These are phyloP conservation scores for Salvelinus namaycush DNA, from an alignment of 2,113 vertebrate species.

Conservation along the genomic window DNA sequence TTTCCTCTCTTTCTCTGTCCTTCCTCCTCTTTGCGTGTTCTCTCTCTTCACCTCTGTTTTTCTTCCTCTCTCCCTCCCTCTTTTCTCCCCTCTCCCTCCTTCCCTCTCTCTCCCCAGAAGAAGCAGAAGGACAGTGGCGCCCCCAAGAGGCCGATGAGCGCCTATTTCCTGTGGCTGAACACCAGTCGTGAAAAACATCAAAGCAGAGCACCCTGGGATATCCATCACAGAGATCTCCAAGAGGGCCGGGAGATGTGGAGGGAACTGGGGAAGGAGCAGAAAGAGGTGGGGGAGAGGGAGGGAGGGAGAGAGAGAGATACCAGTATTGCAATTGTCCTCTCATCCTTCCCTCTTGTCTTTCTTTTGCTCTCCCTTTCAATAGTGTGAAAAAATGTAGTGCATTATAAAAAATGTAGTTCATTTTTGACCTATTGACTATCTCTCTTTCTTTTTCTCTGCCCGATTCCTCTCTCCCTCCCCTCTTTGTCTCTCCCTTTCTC, in stretches of 20 bases:
- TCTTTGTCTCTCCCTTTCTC: not conserved
- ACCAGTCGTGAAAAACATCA: conserved; percentile 89
- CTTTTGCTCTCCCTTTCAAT: not conserved
- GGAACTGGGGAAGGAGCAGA: conserved; percentile 87
- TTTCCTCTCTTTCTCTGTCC: conserved; percentile 18
- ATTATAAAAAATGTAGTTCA: too few species aligned
- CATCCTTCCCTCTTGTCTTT: too few species aligned
- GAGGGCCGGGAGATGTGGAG: conserved; percentile 96
- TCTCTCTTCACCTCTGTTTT: too few species aligned
- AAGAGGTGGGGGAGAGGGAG: conserved; percentile 75
- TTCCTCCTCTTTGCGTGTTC: too few species aligned
- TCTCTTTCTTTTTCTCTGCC: not conserved
- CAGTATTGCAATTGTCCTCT: too few species aligned
- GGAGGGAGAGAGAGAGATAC: not conserved
- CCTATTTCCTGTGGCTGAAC: conserved; percentile 97
- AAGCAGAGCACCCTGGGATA: conserved; percentile 90
- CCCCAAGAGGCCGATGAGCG: conserved; percentile 93
- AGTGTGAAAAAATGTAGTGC: not conserved
- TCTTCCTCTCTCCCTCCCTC: too few species aligned
- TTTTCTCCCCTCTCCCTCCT: too few species aligned
- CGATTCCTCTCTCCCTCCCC: not conserved
- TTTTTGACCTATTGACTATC: not conserved
- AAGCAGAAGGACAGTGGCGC: conserved; percentile 86
- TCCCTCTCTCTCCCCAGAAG: conserved; percentile 72
- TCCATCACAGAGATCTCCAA: conserved; percentile 94